These are phyloP conservation scores for Siniperca chuatsi DNA, from an alignment of 2,113 vertebrate genomes.

Conservation along the genomic window DNA sequence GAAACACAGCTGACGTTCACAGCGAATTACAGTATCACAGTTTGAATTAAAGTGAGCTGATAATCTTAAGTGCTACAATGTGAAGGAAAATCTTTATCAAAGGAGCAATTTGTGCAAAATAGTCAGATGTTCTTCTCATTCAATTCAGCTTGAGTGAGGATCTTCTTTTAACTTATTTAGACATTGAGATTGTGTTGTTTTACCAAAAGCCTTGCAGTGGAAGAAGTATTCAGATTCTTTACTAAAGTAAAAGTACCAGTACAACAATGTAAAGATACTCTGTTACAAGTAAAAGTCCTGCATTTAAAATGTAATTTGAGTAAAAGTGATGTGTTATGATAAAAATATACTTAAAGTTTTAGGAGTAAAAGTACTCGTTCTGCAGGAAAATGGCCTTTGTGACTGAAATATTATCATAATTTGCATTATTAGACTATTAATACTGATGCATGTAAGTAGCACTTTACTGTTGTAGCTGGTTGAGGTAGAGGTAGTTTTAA, in stretches of 20 bases:
- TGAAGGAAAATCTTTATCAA: slow-evolving; percentile 32
- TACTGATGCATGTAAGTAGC: neutral
- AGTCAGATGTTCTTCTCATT: slow-evolving; percentile 53
- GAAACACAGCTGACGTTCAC: slow-evolving; percentile 45
- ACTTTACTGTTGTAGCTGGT: neutral
- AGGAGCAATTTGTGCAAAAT: slow-evolving; percentile 24
- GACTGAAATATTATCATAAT: too few species aligned
- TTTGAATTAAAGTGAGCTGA: slow-evolving; percentile 29
- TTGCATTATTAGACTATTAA: neutral
- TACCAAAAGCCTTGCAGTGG: neutral
- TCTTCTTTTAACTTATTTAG: neutral
- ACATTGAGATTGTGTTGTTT: neutral
- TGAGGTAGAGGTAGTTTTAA: neutral
- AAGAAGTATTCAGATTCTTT: neutral
- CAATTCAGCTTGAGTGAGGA: neutral
- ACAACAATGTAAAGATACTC: neutral
- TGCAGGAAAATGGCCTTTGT: too few species aligned
- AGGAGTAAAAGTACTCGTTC: too few species aligned
- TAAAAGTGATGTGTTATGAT: neutral
- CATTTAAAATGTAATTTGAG: neutral
- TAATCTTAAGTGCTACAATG: neutral
- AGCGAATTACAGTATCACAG: slow-evolving; percentile 41
- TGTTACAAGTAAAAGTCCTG: neutral
- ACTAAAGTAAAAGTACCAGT: neutral
- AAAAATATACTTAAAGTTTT: neutral